These are phyloP conservation scores for Drosophila neocordata DNA, from an alignment of 1,140 invertebrate species.

Conservation along the genomic window DNA sequence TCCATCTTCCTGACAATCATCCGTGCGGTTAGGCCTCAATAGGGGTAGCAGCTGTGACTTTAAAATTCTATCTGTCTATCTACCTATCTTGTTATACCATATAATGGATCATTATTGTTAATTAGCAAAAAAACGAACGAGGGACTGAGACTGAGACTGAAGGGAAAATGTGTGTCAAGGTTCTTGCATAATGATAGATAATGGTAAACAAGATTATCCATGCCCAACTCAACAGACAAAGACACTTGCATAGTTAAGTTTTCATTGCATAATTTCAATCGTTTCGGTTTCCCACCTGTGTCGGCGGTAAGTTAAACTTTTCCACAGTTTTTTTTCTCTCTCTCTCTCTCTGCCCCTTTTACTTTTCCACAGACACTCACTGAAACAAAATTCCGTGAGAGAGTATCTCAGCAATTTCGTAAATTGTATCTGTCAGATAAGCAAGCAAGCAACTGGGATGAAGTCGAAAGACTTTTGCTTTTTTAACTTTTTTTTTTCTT, in stretches of 20 bases:
- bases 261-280: conserved; percentile 50
- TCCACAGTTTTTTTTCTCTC: conserved; percentile 51
- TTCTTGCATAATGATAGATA: conserved; percentile 30
- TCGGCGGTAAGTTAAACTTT: conserved; percentile 16
- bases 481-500: conserved; percentile 44
- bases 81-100: conserved; percentile 5
- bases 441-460: conserved; percentile 13
- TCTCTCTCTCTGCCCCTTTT: neutral
- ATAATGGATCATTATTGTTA: conserved; percentile 15
- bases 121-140: conserved; percentile 24
- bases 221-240: conserved; percentile 6
- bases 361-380: conserved; percentile 18
- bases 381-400: conserved; percentile 54
- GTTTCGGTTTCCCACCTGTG: conserved; percentile 26
- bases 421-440: conserved; percentile 76
- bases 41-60: conserved; percentile 20
- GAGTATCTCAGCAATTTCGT: conserved; percentile 74
- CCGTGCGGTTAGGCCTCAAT: conserved; percentile 15
- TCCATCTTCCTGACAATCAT: conserved; percentile 9
- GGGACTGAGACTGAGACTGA: no score
- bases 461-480: conserved; percentile 54
- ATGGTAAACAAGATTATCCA: conserved; percentile 15
- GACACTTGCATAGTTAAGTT: conserved; percentile 18
- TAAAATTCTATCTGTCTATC: conserved; percentile 8
- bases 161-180: conserved; percentile 41